Evolutionary conservation across 2,888 invertebrate species (phyloP), one percentile per base, ranked within the genome.

Genomic region (Parochlus steinenii): DNA sequence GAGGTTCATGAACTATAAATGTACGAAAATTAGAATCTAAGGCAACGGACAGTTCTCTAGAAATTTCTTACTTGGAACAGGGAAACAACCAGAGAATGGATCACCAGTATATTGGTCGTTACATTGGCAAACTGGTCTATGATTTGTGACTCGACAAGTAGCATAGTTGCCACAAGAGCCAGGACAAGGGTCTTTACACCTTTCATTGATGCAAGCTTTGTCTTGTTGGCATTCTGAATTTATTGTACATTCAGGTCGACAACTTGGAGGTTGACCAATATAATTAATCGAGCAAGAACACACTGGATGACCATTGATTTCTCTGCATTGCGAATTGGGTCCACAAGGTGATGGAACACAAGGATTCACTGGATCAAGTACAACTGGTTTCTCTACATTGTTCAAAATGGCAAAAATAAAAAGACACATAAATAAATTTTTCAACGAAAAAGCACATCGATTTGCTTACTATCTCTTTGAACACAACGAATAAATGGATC

Each of bases 51-150:
- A 38, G 38, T 14, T 31, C 38, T 18, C 12, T n/a, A 37, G 28
- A 39, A 19, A 15, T 35, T 23, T 31, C 65, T 65, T 67, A 68
- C 67, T 60, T 58, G 61, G 60, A 47, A 60, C 54, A 44, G 55
- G 55, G 40, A 62, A 48, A 46, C 74, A 74, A 46, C 67, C 59
- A 11, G 65, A 56, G 45, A 73, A 71, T 4, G 74, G 73, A 61
- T 75, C 72, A 24, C 75, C 75, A 27, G 64, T 64, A 47, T 63
- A 74, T 49, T 74, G 74, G 39, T 68, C 58, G 45, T 70, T 68
- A 54, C 83, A 85, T 45, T 74, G 75, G 55, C 83, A 85, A 46
- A 80, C 77, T 8, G 82, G 79, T 53, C 75, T 76, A 51, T 82
- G 80, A 53, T 79, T 79, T 41, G 75, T 71, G 33, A 76, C 73